Evolutionary conservation across 2,888 invertebrate genomes (phyloP).

Genomic region (Anagyrus pseudococci): DNA sequence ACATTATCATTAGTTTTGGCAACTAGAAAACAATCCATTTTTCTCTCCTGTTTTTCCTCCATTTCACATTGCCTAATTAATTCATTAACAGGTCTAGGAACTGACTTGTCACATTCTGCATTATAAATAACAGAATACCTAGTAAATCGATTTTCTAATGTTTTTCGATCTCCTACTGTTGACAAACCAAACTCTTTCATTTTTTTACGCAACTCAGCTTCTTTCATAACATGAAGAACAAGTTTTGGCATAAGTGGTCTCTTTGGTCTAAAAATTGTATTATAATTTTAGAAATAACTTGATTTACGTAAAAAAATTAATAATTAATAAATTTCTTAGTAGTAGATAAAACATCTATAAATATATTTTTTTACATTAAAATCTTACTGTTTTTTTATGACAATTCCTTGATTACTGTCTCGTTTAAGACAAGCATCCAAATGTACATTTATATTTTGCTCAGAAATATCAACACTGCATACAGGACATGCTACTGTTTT

Average conservation of each 20-base stretch:
- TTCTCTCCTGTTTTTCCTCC: constrained; percentile 58
- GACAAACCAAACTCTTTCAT: constrained; percentile 63
- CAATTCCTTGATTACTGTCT: constrained; percentile 38
- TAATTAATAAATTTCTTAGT: constrained; percentile 3
- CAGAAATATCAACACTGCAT: constrained; percentile 60
- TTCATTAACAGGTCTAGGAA: constrained; percentile 59
- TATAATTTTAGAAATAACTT: not conserved
- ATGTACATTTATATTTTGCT: constrained; percentile 62
- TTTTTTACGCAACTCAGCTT: constrained; percentile 60
- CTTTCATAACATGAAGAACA: constrained; percentile 63
- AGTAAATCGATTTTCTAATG: constrained; percentile 56
- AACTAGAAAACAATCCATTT: constrained; percentile 40
- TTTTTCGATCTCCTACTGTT: constrained; percentile 60
- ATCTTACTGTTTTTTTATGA: constrained; percentile 41
- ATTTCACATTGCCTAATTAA: constrained; percentile 59
- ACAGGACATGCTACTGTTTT: constrained; percentile 62
- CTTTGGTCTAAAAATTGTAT: constrained; percentile 41
- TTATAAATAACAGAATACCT: constrained; percentile 60
- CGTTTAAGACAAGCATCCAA: constrained; percentile 63
- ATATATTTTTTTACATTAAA: constrained; percentile 3
- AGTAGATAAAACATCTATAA: too few species aligned
- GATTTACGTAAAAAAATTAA: not conserved
- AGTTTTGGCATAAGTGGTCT: constrained; percentile 63
- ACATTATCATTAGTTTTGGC: constrained; percentile 3
- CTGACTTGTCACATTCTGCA: constrained; percentile 62